phyloP scores from a whole-genome alignment of 2,113 vertebrate genomes.

The Muntiacus reevesi region DNA sequence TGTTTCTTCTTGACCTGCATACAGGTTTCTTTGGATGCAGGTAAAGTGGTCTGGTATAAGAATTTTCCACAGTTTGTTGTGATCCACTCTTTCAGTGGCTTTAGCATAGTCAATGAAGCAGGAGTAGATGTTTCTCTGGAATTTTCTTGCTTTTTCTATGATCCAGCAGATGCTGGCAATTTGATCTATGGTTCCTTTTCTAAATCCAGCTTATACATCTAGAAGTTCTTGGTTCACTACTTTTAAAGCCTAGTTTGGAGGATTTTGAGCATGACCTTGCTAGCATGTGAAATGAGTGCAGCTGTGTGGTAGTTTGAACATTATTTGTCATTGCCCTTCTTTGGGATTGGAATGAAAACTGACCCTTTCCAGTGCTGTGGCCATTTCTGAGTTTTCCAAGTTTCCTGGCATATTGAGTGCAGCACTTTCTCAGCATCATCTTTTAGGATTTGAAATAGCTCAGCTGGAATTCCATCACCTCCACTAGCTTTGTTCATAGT shows the following conservation, averaged over 20 bases:
- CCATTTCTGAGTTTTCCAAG: not conserved
- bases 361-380: not conserved
- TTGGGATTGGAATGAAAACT: not conserved
- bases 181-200: not conserved
- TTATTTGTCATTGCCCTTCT: not conserved
- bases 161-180: not conserved
- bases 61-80: not conserved
- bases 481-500: not conserved
- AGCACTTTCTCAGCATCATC: not conserved
- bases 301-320: not conserved
- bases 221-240: not conserved
- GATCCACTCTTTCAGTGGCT: not conserved
- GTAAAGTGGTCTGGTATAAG: not conserved
- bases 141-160: not conserved
- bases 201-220: not conserved
- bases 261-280: not conserved
- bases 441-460: not conserved
- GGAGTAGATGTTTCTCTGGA: not conserved
- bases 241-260: not conserved
- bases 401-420: not conserved
- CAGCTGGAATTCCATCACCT: not conserved
- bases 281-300: not conserved
- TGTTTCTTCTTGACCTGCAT: not conserved
- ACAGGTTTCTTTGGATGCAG: not conserved
- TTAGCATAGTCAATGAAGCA: not conserved